Percentiles rank a stretch among this genome's conserved stretches.
phyloP scores from a whole-genome alignment of 2,113 vertebrate species.

The Kobus ellipsiprymnus region DNA sequence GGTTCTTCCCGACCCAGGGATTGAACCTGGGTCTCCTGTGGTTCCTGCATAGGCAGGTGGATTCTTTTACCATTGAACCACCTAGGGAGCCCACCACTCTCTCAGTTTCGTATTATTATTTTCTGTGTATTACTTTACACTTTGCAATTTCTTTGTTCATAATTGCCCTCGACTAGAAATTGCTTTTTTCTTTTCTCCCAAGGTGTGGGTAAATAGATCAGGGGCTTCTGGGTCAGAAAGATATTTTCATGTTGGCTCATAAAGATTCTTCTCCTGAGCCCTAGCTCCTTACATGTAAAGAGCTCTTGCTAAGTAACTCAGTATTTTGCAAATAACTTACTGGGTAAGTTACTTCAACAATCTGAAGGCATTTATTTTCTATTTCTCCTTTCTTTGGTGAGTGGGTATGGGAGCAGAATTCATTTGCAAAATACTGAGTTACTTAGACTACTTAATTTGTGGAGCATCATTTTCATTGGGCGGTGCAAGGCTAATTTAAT shows the following conservation, averaged over 20 bases:
- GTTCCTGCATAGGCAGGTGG: background rate
- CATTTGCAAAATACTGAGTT: background rate
- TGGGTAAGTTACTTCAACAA: background rate
- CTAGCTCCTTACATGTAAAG: background rate
- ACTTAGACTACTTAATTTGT: background rate
- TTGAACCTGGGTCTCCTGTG: background rate
- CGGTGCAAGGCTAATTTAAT: background rate
- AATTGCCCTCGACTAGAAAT: background rate
- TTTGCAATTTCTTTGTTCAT: background rate
- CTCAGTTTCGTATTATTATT: background rate
- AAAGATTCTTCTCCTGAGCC: background rate
- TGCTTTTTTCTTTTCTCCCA: background rate
- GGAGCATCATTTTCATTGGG: background rate
- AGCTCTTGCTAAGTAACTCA: background rate
- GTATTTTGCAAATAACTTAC: background rate
- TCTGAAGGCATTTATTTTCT: background rate
- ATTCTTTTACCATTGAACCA: background rate
- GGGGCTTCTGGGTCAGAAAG: background rate
- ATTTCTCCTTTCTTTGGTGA: background rate
- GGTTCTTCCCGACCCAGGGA: background rate
- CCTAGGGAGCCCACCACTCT: background rate
- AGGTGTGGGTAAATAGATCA: background rate
- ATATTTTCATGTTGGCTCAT: background rate
- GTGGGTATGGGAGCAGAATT: background rate
- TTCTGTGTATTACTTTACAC: background rate